phyloP scores from a whole-genome alignment of 1,140 invertebrate genomes.

The Drosophila trapezifrons region DNA sequence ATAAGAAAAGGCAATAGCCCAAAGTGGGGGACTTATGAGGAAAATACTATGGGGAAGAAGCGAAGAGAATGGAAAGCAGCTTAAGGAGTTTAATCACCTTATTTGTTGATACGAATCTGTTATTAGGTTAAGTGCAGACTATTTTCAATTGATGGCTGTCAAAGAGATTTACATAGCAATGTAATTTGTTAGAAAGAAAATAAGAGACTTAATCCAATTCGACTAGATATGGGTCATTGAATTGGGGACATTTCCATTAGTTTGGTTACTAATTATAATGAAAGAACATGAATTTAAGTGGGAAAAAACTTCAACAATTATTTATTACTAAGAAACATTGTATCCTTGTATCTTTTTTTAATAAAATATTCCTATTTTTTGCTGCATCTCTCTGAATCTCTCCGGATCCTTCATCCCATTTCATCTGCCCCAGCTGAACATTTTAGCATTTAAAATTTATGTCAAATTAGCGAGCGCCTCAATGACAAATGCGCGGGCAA shows the following conservation, averaged over 20 bases:
- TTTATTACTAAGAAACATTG: no score
- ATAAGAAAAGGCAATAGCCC: constrained; percentile 3
- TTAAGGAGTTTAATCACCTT: constrained; percentile 11
- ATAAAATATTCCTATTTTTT: not conserved
- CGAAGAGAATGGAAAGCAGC: constrained; percentile 2
- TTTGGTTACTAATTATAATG: not conserved
- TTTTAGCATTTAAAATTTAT: constrained; percentile 67
- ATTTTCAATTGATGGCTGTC: constrained; percentile 4
- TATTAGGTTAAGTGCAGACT: constrained; percentile 7
- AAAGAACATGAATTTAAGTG: no score
- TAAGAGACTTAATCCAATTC: not conserved
- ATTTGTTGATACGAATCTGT: not conserved
- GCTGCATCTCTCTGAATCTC: not conserved
- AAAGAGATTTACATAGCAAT: constrained; percentile 1
- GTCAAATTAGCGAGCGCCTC: constrained; percentile 69
- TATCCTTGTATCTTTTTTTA: not conserved
- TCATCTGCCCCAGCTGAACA: constrained; percentile 29
- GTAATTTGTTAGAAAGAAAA: not conserved
- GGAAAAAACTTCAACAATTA: not conserved
- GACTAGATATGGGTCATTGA: no score
- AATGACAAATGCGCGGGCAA: constrained; percentile 67
- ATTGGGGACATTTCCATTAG: not conserved
- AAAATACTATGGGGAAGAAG: not conserved
- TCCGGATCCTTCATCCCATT: constrained; percentile 23
- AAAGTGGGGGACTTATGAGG: not conserved